Evolutionary conservation across 2,797 vertebrate species (phyloP), one percentile per base, ranked within the genome.

Genomic region (Hozukius guyotensis): DNA sequence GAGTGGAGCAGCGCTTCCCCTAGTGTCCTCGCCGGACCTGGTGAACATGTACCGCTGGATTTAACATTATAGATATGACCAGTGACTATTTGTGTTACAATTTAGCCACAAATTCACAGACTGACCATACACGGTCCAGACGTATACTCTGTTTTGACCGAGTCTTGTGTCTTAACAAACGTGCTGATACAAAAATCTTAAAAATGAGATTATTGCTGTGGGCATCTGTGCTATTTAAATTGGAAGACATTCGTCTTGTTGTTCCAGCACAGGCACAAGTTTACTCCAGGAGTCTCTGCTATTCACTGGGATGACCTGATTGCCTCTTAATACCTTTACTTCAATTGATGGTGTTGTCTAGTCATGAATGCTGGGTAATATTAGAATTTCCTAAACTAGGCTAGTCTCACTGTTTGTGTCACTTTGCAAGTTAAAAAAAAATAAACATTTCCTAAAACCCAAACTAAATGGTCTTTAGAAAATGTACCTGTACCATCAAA

Each of bases 231-330:
- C 62, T 59, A 70, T 86, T 87, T 64, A 81, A 87, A 80, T 67
- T 57, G 65, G 72, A 78, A 63, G 72, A 64, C 65, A 89, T 89
- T 79, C 46, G 75, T 90, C 82, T 79, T 90, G 63, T 59, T 77
- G 81, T 75, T 78, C 42, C 67, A 59, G 70, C 60, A 13, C 29
- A 66, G 74, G 46, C 61, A 13, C 42, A 57, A 10, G n/a, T 80
- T 52, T 38, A 34, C 67, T 67, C n/a, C 72, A 22, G 29, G 60
- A 82, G 65, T 72, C 56, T 82, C 64, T 85, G 55, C 52, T 72
- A 1, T 79, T 87, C 60, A 81, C 25, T 76, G 31, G 59, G 60
- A 77, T 75, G 80, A 72, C 73, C 79, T 53, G 65, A 81, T 85
- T 89, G 32, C 72, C 14, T 74, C 66, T 82, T 72, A 82, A 73